Evolutionary conservation across 2,113 vertebrate species (phyloP), one percentile per base, ranked within the genome.

Genomic region (Melanerpes aurifrons): DNA sequence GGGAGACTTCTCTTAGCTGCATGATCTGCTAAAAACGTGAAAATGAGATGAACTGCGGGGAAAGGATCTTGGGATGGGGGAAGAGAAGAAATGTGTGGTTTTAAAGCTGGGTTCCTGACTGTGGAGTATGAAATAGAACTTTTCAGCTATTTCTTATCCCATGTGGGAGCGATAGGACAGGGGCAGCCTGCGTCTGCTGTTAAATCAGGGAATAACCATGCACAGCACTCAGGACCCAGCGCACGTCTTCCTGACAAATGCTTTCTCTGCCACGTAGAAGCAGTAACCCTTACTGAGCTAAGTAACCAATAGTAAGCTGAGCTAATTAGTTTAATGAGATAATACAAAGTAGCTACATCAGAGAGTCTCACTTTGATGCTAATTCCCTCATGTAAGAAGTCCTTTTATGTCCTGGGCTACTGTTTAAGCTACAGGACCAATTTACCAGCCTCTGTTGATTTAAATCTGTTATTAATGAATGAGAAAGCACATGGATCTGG

Each of bases 261-360:
- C 56, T 45, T 22, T 40, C 72, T 43, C 68, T 35, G 35, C 80
- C 80, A 32, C 2, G 1, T 2, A 56, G 83, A 92, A 45, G 63
- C n/a, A 69, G 56, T 35, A 92, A 83, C 59, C 58, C 74, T 50
- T 26, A n/a, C 48, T 18, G 4, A 70, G 80, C 50, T 61, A 68
- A 94, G 62, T 64, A 89, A 92, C 76, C 74, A 84, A 48, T 43
- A 86, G 73, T 45, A 89, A 90, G 80, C 82, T 50, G 66, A 92
- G 80, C 80, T 96, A 87, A 84, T 94, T 92, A 94, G 37, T 68
- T 90, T 95, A 93, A 96, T 84, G 92, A 93, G 95, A 86, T 94
- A 66, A 29, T 22, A 69, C 73, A 72, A 82, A 92, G 77, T 63
- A 94, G 86, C 86, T 73, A 69, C 90, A 96, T 68, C 80, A 71